These are phyloP conservation scores for Alloplasta piceator DNA, from an alignment of 2,888 invertebrate species.

Conservation along the genomic window DNA sequence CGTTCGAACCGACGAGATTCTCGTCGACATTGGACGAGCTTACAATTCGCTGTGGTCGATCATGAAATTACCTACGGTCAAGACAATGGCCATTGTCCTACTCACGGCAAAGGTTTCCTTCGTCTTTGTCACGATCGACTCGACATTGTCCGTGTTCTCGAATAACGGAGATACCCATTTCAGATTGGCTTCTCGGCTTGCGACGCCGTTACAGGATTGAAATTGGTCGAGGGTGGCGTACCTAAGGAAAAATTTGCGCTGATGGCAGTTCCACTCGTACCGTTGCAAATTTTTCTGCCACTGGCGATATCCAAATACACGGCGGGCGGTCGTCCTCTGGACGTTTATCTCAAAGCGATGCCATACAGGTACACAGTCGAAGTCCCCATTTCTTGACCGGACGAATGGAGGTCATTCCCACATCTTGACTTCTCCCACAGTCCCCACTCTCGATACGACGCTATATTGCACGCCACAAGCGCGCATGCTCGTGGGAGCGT, in stretches of 20 bases:
- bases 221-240: slow-evolving; percentile 97
- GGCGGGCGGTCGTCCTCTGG: slow-evolving; percentile 94
- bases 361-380: slow-evolving; percentile 92
- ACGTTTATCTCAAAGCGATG: slow-evolving; percentile 94
- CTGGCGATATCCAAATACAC: slow-evolving; percentile 93
- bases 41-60: slow-evolving; percentile 94
- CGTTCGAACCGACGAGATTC: slow-evolving; percentile 80
- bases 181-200: slow-evolving; percentile 97
- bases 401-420: too few relatives aligned
- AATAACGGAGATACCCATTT: slow-evolving; percentile 7
- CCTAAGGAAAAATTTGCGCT: slow-evolving; percentile 97
- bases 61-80: slow-evolving; percentile 92
- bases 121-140: slow-evolving; percentile 30
- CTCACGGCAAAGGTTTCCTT: slow-evolving; percentile 94
- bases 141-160: background rate
- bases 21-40: slow-evolving; percentile 87
- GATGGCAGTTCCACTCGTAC: slow-evolving; percentile 96
- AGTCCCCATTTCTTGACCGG: too few relatives aligned
- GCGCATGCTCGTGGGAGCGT: too few relatives aligned
- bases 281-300: slow-evolving; percentile 96
- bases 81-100: slow-evolving; percentile 90
- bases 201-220: slow-evolving; percentile 97
- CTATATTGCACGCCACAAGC: too few relatives aligned
- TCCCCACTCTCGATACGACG: too few relatives aligned
- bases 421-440: too few relatives aligned